Conservation (phyloP, 2,797 vertebrate genomes). For the Aselliscus stoliczkanus region DNA sequence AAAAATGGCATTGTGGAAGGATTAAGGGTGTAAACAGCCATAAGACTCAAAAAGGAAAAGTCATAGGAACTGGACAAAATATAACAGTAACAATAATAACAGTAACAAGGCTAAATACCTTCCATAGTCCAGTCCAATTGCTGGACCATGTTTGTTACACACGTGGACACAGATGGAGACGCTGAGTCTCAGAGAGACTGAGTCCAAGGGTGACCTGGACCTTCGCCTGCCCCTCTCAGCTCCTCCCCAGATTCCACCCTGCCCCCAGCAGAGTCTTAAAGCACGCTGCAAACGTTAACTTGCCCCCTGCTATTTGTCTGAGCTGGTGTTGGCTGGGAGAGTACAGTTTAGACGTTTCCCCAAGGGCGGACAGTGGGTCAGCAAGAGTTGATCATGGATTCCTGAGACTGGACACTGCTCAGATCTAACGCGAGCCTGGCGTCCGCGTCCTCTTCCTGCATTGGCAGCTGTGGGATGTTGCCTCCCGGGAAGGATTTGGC, state of each 20-base stretch:
- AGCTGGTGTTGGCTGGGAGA: not conserved
- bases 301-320: not conserved
- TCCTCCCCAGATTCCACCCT: not conserved
- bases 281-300: not conserved
- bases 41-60: not conserved
- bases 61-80: not conserved
- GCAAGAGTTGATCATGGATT: conserved; percentile 31
- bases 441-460: rapidly evolving
- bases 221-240: not conserved
- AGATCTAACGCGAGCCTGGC: not conserved
- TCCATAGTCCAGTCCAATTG: not conserved
- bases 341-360: not conserved
- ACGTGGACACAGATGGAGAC: not conserved
- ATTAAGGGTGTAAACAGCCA: not conserved
- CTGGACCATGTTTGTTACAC: rapidly evolving
- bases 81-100: too few relatives aligned
- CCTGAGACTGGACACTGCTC: conserved; percentile 32
- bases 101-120: not conserved
- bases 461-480: not conserved
- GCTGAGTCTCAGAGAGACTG: not conserved
- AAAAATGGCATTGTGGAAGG: not conserved
- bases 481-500: not conserved
- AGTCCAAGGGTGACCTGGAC: not conserved
- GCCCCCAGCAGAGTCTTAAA: not conserved
- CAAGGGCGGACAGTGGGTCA: not conserved